Evolutionary conservation across 2,797 vertebrate species (phyloP), one percentile per base, ranked within the genome.

Genomic region (Sebastolobus alascanus): DNA sequence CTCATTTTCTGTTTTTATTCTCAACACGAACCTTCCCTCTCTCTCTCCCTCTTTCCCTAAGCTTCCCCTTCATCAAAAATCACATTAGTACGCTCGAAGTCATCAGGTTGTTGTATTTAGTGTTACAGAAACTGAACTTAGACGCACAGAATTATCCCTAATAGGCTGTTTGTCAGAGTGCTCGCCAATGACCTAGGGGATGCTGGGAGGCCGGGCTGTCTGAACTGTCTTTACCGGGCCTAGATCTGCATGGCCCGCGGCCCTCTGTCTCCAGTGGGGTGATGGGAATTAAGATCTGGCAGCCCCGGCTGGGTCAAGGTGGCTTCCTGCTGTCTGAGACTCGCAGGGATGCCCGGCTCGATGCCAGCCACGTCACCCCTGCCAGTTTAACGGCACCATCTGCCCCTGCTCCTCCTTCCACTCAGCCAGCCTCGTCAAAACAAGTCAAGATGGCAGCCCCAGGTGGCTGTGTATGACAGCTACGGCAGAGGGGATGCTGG

Each of bases 381-480:
- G 85, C 90, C 91, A 92, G 93, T 93, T 84, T 86, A 89, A 90
- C 87, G 52, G 84, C 82, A 90, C 94, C 95, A 95, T 95, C 95
- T 95, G 94, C 92, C 92, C 92, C 85, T 78, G 82, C 77, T 80
- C 88, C 87, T 87, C 87, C 92, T 86, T 74, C 72, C 46, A 83
- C 85, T 91, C 90, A 91, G 82, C 89, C 83, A 72, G 87, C 77
- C 90, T 90, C 92, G 82, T 94, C 93, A 92, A 93, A 94, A 94
- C 94, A 94, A 95, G 94, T 93, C 94, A 94, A 94, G 94, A 95
- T 95, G 94, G 93, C 89, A 89, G 90, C 93, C 92, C 91, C 92
- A 94, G 93, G 94, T 94, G 93, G 93, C 92, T 83, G 85, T 69
- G 87, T 85, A 84, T 86, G 92, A 93, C 90, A 89, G 90, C 90